Evolutionary conservation across 2,888 invertebrate genomes (phyloP).

Genomic region (Drosophila nr. perissopoda): DNA sequence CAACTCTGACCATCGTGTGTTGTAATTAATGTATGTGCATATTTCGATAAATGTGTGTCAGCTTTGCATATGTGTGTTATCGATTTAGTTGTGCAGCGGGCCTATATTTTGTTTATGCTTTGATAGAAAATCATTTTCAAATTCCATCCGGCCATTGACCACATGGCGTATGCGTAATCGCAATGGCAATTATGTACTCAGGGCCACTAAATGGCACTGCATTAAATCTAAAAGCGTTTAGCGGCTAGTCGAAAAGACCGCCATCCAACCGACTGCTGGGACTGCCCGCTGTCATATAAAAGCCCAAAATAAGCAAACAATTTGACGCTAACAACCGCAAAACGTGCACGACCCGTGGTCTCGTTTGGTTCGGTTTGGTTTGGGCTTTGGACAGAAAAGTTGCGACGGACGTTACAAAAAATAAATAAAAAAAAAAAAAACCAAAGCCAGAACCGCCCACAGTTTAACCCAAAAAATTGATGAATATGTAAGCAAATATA

Average conservation of each 20-base stretch:
- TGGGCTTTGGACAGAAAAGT: background rate
- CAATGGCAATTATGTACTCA: constrained; percentile 71
- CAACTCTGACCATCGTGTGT: background rate
- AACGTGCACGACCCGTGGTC: constrained; percentile 55
- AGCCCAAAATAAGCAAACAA: constrained; percentile 77
- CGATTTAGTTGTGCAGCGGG: background rate
- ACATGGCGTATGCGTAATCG: constrained; percentile 72
- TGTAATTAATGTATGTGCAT: constrained; percentile 1
- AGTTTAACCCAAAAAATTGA: constrained; percentile 77
- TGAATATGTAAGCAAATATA: constrained; percentile 79
- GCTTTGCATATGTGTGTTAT: constrained; percentile 4
- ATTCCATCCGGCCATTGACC: constrained; percentile 52
- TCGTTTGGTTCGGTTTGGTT: constrained; percentile 9
- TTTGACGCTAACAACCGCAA: constrained; percentile 77
- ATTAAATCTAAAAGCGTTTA: constrained; percentile 78
- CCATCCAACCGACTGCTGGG: constrained; percentile 71
- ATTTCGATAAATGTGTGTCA: constrained; percentile 36
- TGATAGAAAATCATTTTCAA: constrained; percentile 26
- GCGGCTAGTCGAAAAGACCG: constrained; percentile 58
- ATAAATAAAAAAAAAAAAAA: background rate
- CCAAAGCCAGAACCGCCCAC: constrained; percentile 48
- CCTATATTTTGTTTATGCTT: constrained; percentile 2
- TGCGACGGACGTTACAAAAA: background rate
- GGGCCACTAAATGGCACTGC: constrained; percentile 61
- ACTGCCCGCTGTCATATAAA: constrained; percentile 73